Conservation (phyloP, 1,140 invertebrate genomes). For the Formica selysi region DNA sequence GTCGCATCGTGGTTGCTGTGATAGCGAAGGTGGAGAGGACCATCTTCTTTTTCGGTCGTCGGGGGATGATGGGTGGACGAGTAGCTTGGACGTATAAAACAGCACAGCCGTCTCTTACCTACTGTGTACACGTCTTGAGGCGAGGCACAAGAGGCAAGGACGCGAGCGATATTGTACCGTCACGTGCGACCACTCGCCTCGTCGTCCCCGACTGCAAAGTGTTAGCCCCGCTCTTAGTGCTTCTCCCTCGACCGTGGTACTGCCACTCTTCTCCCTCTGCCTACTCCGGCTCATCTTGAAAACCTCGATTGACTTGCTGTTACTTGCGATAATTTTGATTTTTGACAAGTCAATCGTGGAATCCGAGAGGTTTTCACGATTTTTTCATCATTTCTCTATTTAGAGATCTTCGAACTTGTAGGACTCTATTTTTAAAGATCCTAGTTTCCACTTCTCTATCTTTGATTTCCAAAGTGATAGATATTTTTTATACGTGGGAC, state of each 20-base stretch:
- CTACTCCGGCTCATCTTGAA: background rate
- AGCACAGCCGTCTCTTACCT: slow-evolving; percentile 51
- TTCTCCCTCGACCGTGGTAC: slow-evolving; percentile 23
- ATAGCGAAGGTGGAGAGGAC: slow-evolving; percentile 78
- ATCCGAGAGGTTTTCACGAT: background rate
- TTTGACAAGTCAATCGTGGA: background rate
- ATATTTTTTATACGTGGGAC: background rate
- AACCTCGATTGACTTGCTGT: background rate
- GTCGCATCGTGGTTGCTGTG: slow-evolving; percentile 79
- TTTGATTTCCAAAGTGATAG: background rate
- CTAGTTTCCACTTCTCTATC: background rate
- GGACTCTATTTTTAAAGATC: background rate
- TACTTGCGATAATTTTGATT: background rate
- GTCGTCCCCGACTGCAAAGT: slow-evolving; percentile 25
- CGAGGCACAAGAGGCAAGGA: slow-evolving; percentile 64
- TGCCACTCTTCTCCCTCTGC: background rate
- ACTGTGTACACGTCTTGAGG: slow-evolving; percentile 39
- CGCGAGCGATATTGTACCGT: slow-evolving; percentile 82
- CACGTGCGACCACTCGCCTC: slow-evolving; percentile 83
- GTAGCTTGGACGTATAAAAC: slow-evolving; percentile 10
- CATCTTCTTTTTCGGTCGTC: background rate
- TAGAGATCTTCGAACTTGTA: background rate
- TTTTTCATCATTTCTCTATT: background rate
- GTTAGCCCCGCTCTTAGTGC: slow-evolving; percentile 59
- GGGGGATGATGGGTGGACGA: background rate